Conservation (phyloP, 2,797 vertebrate species). For the Heterohyrax brucei region DNA sequence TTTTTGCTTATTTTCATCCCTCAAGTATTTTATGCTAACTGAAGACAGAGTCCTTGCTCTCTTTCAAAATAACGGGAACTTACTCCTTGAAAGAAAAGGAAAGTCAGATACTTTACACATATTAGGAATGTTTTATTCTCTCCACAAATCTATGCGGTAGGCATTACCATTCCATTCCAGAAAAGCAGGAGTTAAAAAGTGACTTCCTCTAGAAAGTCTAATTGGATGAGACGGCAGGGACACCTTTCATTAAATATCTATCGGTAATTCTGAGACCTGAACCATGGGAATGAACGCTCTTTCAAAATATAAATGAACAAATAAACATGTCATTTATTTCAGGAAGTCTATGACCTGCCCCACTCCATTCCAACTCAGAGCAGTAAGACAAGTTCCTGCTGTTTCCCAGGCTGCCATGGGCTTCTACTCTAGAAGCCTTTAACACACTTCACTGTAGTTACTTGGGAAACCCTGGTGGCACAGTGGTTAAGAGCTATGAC, state of each 20-base stretch:
- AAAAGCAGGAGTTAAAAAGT: neutral
- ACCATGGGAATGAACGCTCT: neutral
- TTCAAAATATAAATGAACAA: neutral
- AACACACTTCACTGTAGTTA: neutral
- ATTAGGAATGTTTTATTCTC: neutral
- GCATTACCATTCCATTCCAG: neutral
- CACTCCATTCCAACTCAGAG: neutral
- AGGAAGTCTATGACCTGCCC: neutral
- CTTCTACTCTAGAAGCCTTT: neutral
- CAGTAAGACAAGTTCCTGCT: neutral
- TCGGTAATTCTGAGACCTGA: neutral
- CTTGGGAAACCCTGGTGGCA: too few relatives aligned
- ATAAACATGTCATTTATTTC: neutral
- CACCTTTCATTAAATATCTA: neutral
- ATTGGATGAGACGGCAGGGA: neutral
- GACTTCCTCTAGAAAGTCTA: neutral
- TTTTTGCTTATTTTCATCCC: slow-evolving; percentile 18
- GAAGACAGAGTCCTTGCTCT: neutral
- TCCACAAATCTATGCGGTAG: neutral
- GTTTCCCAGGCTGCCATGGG: neutral
- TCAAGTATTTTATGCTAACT: slow-evolving; percentile 45
- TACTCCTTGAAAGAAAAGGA: slow-evolving; percentile 8
- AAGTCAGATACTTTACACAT: neutral
- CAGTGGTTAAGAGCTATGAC: too few relatives aligned
- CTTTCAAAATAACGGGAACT: slow-evolving; percentile 26